Evolutionary conservation across 2,888 invertebrate genomes (phyloP), one percentile per base, ranked within the genome.

Genomic region (Pterostichus niger): DNA sequence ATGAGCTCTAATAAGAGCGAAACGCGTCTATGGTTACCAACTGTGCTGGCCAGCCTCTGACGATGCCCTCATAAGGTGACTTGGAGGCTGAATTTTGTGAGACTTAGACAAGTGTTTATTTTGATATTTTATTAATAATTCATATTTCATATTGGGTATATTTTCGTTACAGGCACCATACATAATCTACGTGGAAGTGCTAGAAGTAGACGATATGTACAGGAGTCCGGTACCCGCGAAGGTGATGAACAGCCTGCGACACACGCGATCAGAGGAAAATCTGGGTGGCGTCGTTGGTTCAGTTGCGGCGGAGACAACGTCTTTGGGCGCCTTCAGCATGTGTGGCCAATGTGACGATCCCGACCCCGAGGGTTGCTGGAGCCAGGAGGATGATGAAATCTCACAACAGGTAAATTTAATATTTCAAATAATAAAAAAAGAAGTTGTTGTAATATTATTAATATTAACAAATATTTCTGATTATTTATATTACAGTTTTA

Each of bases 111-210:
- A n/a, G n/a, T n/a, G n/a, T n/a, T n/a, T n/a, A n/a, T n/a, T n/a
- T n/a, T n/a, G n/a, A n/a, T n/a, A n/a, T n/a, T n/a, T n/a, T n/a
- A n/a, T n/a, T n/a, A 24, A 3, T 24, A 24, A 24, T 24, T 24
- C 3, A 24, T 24, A 24, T 24, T 24, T 24, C 24, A 24, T 24
- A 31, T 9, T 40, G 1, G 40, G 7, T 40, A 9, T 9, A 49
- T 49, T 49, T 49, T 24, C 11, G 4, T 73, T 44, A 44, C 15
- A 95, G 95, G 98, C 99, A 73, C 99, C 99, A 0, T 99, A 98
- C 91, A 96, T 99, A 88, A 96, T 99, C 89, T 99, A 99, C 91
- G 96, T 99, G 83, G 99, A 99, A 91, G 98, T 98, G 6, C 91
- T 98, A 59, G 98, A 98, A 90, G 95, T 97, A 76, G 94, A 95